phyloP scores from a whole-genome alignment of 2,797 vertebrate genomes.

The Muraenolepis orangiensis region DNA sequence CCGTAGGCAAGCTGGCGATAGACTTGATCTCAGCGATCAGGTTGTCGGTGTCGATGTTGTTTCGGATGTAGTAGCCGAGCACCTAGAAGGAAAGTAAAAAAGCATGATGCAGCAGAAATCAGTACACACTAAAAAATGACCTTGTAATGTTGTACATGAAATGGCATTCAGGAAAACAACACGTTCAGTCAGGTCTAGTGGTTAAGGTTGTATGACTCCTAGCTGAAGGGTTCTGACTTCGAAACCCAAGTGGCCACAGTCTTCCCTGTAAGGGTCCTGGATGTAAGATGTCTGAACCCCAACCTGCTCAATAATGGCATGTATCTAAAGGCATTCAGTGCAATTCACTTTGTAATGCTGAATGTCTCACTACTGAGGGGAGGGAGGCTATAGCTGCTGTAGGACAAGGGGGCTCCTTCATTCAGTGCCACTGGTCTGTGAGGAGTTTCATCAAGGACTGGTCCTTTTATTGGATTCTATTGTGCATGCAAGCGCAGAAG shows the following conservation, averaged over 20 bases:
- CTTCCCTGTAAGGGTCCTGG: background rate
- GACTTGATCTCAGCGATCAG: slow-evolving; percentile 89
- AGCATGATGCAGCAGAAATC: background rate
- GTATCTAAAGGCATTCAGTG: background rate
- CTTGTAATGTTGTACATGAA: too few relatives aligned
- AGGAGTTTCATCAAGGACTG: too few relatives aligned
- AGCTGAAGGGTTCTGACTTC: background rate
- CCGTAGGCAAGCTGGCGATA: slow-evolving; percentile 84
- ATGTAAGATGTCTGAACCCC: background rate
- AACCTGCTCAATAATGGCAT: background rate
- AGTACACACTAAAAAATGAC: slow-evolving; percentile 6
- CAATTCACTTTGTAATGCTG: background rate
- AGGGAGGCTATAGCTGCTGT: background rate
- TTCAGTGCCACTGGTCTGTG: background rate
- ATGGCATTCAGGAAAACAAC: background rate
- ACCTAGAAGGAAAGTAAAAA: slow-evolving; percentile 49
- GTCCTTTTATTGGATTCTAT: background rate
- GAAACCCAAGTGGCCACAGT: background rate
- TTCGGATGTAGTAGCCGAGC: slow-evolving; percentile 70
- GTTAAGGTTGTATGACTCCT: background rate
- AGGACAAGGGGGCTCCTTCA: background rate
- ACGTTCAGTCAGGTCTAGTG: background rate
- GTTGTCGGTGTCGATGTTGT: slow-evolving; percentile 76
- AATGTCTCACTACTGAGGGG: background rate
- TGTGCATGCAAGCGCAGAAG: background rate